Evolutionary conservation across 2,113 vertebrate genomes (phyloP).

Genomic region (Datnioides undecimradiatus): DNA sequence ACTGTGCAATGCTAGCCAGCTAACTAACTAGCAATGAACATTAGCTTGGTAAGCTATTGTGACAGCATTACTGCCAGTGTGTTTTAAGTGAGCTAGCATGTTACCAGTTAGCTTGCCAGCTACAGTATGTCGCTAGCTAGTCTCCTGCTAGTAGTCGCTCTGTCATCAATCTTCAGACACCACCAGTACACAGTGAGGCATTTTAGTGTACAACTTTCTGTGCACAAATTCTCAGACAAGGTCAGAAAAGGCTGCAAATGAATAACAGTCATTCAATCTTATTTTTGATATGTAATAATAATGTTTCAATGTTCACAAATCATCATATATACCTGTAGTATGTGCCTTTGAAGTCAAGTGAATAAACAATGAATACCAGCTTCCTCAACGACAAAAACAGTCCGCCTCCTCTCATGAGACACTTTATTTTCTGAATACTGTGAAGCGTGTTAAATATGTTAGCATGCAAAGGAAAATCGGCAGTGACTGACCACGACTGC

Average conservation of each 20-base stretch:
- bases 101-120: background rate
- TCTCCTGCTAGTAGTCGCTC: background rate
- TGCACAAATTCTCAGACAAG: background rate
- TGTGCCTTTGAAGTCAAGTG: slow-evolving; percentile 30
- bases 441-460: slow-evolving; percentile 81
- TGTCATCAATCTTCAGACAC: background rate
- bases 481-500: slow-evolving; percentile 94
- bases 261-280: too few relatives aligned
- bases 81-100: background rate
- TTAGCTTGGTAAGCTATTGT: too few relatives aligned
- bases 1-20: background rate
- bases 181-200: too few relatives aligned
- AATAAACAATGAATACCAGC: background rate
- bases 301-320: background rate
- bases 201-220: background rate
- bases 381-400: background rate
- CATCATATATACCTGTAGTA: slow-evolving; percentile 23
- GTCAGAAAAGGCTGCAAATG: too few relatives aligned
- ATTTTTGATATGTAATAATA: too few relatives aligned
- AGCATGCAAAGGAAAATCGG: slow-evolving; percentile 84
- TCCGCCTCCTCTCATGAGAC: background rate
- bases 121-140: too few relatives aligned
- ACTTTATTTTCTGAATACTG: background rate
- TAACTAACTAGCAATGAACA: background rate
- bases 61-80: background rate